Conservation (phyloP, 1,140 invertebrate genomes). For the Orchestia grillus region DNA sequence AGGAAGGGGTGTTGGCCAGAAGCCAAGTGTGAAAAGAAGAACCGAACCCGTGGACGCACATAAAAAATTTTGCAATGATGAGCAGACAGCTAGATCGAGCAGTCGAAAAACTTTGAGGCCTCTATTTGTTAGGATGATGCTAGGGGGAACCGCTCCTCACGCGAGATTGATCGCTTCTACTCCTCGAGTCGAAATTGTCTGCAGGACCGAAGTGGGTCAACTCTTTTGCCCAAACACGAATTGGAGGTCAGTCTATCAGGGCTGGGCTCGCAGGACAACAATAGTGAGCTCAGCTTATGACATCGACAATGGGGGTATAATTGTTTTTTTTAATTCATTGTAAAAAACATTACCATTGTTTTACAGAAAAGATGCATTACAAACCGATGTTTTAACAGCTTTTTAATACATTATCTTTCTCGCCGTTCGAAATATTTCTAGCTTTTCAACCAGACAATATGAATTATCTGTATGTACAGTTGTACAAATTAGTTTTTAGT, state of each 20-base stretch:
- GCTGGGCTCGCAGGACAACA: neutral
- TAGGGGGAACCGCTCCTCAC: neutral
- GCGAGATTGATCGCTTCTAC: slow-evolving; percentile 18
- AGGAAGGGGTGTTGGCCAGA: neutral
- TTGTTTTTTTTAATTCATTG: neutral
- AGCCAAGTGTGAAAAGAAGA: slow-evolving; percentile 43
- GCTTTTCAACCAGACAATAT: too few relatives aligned
- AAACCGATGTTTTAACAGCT: too few relatives aligned
- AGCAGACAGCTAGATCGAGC: slow-evolving; percentile 18
- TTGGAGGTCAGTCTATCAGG: neutral
- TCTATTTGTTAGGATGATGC: slow-evolving; percentile 24
- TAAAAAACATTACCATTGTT: too few relatives aligned
- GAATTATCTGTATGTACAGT: too few relatives aligned
- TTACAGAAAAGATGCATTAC: too few relatives aligned
- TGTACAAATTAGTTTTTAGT: too few relatives aligned
- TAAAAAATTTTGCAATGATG: slow-evolving; percentile 43
- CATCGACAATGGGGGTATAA: neutral
- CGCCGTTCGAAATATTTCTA: too few relatives aligned
- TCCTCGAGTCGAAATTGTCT: neutral
- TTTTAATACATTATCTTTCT: too few relatives aligned
- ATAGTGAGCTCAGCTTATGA: neutral
- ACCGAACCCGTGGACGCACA: neutral
- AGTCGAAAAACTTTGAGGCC: neutral
- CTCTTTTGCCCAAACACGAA: neutral
- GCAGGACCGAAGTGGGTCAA: neutral